Base-by-base conservation (phyloP, 2,797 vertebrate genomes). In the Prunella strophiata region DNA sequence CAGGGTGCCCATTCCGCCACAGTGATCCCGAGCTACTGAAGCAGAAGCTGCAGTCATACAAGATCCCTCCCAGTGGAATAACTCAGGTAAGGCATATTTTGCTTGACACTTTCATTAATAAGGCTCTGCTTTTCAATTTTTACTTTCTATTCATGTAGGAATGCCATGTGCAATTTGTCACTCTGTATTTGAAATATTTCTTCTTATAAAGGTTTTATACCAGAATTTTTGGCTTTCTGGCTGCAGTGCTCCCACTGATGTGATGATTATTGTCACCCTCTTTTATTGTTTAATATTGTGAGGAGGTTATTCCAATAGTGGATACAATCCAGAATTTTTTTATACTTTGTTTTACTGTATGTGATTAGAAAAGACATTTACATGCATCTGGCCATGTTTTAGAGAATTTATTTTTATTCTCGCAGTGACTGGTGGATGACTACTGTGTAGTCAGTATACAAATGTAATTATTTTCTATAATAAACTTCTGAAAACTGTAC, bases 1-100 rank as follows among this genome's bases (percentile, higher is more conserved):
- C 95, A 99, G 99, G 99, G 47, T 99, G 99, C 97, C 99, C 99
- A 85, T 99, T 99, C 96, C 99, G 98, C 83, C 99, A 99, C 98
- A 99, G 98, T 42, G 99, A 99, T 94, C 98, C 98, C 0, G 99
- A 99, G 91, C 98, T 99, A 36, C 97, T 99, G 96, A 99, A 98
- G 97, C 99, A 99, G 97, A 99, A 99, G 97, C 98, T 99, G 79
- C 99, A 99, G 97, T 97, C 98, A 2, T 99, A 98, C 97, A 99
- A 99, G 95, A 97, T 99, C 81, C 90, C 98, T 92, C 97, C 98
- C 22, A 97, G 93, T 85, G 99, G 99, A 81, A 98, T 99, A 97
- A 97, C 61, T 96, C 98, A 98, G 98, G 98, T 99, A 94, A 94
- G 98, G 94, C 34, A 2, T 79, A 19, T 65, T 93, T 89, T 89